Evolutionary conservation across 1,140 invertebrate genomes (phyloP), one percentile per base, ranked within the genome.

Genomic region (Orius insidiosus): DNA sequence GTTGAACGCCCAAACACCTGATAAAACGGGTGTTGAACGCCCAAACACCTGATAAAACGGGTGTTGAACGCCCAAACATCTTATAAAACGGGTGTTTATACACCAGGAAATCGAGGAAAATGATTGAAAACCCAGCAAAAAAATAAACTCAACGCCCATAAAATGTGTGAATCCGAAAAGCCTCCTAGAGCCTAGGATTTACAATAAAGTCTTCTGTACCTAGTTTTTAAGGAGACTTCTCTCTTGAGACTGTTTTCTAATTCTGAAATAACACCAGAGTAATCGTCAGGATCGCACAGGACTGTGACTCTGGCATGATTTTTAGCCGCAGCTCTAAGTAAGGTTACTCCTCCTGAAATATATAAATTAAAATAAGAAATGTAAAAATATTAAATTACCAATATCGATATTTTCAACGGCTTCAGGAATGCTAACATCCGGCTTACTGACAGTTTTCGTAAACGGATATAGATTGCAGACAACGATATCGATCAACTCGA

Each of bases 341-440:
- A 61, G 1, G 94, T 95, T 0, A 98, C 93, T 35, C 94, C 94
- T 47, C 90, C 89, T 72, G 50, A 10, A 57, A 52, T 9, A n/a
- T 46, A 37, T n/a, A 14, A 40, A 43, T 11, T 42, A 32, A 42
- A 14, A 42, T 11, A 42, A 42, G n/a, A 34, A 42, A 18, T 32
- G 8, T 13, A 19, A 19, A 31, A 14, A n/a, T 11, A 18, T 11
- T 33, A n/a, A n/a, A 41, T 51, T 47, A 57, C 56, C 58, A 55
- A 97, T 96, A 61, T 97, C 92, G 55, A 97, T 89, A 59, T 98
- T 90, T 66, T 98, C 94, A n/a, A 98, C 78, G 3, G 93, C 93
- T 63, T 95, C 82, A 18, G 74, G 73, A 15, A 92, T 68, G 0
- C 77, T 83, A 0, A 93, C 87, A 56, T 80, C 69, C 1, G 77